Evolutionary conservation across 1,140 invertebrate genomes (phyloP), one percentile per base, ranked within the genome.

Genomic region (Dinoponera quadriceps): DNA sequence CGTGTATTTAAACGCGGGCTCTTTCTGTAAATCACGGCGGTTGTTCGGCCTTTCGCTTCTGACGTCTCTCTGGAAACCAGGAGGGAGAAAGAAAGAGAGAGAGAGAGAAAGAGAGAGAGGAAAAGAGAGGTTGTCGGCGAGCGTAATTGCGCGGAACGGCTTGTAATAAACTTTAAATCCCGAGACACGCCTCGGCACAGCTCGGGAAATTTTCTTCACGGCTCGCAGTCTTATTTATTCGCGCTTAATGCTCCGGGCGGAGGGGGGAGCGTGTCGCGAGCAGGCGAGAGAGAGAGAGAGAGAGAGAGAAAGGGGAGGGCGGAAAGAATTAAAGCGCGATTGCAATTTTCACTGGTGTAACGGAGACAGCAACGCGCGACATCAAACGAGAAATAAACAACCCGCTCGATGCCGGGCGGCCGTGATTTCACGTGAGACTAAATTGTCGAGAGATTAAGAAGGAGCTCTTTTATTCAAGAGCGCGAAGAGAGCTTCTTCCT

Each of bases 321-420:
- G 1, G 11, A 18, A 16, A 75, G 25, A 69, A 86, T 86, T 71
- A 86, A 84, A 51, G 55, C 69, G 63, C 74, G 16, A 80, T 82
- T 85, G 82, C 83, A 85, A 85, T 85, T 85, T 85, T 81, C 48
- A 66, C 51, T 51, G 38, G 63, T 20, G 29, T 22, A 60, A 77
- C 69, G n/a, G 54, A 54, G n/a, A 7, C 59, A 49, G 14, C 59
- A 54, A 2, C 51, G 44, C 16, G 55, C 60, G 54, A 60, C 44
- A 66, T 82, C 84, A 72, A 83, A 72, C 44, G 81, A 44, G n/a
- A 63, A 25, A 29, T 48, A 66, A 62, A 63, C 18, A 51, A 71
- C 57, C 44, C 11, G 63, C 65, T 80, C 66, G 13, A 22, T 9
- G 49, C 63, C 20, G 57, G 48, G n/a, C 16, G n/a, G 11, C n/a